Evolutionary conservation across 2,888 invertebrate genomes (phyloP), one percentile per base, ranked within the genome.

Genomic region (Syrista parreyssii): DNA sequence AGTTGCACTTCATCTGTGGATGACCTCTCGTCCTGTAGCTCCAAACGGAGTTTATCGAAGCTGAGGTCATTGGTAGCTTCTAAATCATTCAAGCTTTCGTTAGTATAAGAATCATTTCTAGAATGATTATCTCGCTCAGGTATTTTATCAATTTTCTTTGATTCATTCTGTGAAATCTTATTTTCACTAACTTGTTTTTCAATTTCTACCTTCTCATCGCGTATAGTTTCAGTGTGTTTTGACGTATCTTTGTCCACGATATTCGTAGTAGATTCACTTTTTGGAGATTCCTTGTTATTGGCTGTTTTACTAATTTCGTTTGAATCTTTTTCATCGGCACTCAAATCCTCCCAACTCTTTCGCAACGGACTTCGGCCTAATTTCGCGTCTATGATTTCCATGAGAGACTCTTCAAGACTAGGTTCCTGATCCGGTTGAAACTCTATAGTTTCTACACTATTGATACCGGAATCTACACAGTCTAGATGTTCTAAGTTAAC

Each of bases 401-500:
- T 86, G 34, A 91, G 78, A 32, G 91, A 91, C 78, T 91, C 88
- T 77, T 91, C 91, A 15, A 91, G 83, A 77, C 90, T 91, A 0
- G 87, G 88, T 76, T 90, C 89, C 74, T 88, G 86, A 33, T 89
- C 90, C 11, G 85, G 84, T 77, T 89, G 89, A 76, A 91, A 86
- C 78, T 91, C 91, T 12, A 91, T 86, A n/a, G 91, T 91, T 79
- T 91, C 91, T 4, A 91, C 91, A 79, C 91, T 91, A 68, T 91
- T 91, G 79, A 91, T 91, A 4, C 91, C 91, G 12, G 91, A 91
- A 80, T 91, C 91, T 3, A 87, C 84, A 78, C 87, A 89, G 76
- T 91, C 91, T 32, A 85, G 76, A 68, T 88, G 86, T 68, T 90
- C 90, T 12, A 88, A 55, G 4, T 81, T 76, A 0, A 81, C 82